Percentiles rank a stretch among this genome's conserved stretches.
Conservation (phyloP, 2,113 vertebrate species). For the Cromileptes altivelis region DNA sequence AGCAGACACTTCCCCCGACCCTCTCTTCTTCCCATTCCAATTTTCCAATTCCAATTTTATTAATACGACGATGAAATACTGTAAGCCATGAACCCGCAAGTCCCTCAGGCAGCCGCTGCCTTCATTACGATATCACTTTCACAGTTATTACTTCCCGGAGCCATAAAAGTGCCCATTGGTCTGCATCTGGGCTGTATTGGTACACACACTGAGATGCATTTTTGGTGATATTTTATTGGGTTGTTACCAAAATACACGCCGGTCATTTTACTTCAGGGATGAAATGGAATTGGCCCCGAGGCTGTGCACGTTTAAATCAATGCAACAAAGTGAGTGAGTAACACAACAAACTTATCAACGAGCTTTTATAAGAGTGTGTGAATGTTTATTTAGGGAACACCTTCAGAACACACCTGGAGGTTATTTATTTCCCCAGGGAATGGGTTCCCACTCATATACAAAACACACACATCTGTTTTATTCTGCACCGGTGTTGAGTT, state of each 20-base stretch:
- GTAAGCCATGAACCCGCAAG: constrained; percentile 25
- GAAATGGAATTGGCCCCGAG: constrained; percentile 20
- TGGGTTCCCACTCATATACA: not conserved
- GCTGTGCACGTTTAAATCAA: constrained; percentile 24
- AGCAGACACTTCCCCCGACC: not conserved
- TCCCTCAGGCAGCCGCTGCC: constrained; percentile 30
- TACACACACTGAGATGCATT: constrained; percentile 18
- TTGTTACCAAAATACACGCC: constrained; percentile 48
- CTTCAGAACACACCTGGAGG: constrained; percentile 5
- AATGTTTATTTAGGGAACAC: not conserved
- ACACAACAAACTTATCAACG: constrained; percentile 2
- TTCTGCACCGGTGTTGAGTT: constrained; percentile 53
- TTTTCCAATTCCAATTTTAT: too few species aligned
- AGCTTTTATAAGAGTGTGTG: not conserved
- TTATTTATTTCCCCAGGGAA: not conserved
- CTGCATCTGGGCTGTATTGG: constrained; percentile 24
- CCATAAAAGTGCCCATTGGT: constrained; percentile 37
- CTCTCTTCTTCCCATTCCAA: constrained; percentile 40
- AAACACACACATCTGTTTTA: constrained; percentile 57
- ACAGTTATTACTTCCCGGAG: constrained; percentile 53
- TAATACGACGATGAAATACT: constrained; percentile 46
- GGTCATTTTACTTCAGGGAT: constrained; percentile 27
- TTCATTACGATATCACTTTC: constrained; percentile 61
- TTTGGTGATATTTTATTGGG: constrained; percentile 41
- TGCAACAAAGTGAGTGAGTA: constrained; percentile 10